phyloP scores from a whole-genome alignment of 2,888 invertebrate genomes.

The Melanotus villosus region DNA sequence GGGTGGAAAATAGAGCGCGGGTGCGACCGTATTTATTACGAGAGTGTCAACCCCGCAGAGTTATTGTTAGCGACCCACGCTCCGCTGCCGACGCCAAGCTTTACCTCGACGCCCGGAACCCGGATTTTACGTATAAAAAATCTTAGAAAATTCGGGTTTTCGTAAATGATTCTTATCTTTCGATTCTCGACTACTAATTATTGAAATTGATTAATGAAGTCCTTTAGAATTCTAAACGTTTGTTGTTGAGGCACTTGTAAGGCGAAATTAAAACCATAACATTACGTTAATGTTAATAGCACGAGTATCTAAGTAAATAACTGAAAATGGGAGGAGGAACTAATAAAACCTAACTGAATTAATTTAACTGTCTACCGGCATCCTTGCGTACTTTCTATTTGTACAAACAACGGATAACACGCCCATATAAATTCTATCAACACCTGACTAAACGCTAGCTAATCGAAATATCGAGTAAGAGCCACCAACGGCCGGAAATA shows the following conservation, averaged over 20 bases:
- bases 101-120: conserved; percentile 16
- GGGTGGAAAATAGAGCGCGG: conserved; percentile 55
- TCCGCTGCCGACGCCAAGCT: conserved; percentile 26
- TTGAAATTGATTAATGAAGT: neutral
- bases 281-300: neutral
- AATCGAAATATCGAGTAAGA: conserved; percentile 53
- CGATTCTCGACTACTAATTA: too few relatives aligned
- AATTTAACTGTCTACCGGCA: conserved; percentile 29
- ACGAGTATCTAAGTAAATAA: neutral
- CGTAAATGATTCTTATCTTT: neutral
- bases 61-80: conserved; percentile 53
- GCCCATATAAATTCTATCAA: conserved; percentile 46
- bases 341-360: conserved; percentile 28
- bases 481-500: conserved; percentile 53
- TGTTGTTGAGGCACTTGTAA: too few relatives aligned
- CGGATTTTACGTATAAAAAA: neutral
- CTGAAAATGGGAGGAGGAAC: conserved; percentile 6
- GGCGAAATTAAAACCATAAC: neutral
- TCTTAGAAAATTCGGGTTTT: neutral
- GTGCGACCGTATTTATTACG: conserved; percentile 53
- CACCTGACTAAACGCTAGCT: conserved; percentile 54
- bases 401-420: conserved; percentile 41
- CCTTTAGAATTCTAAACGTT: too few relatives aligned
- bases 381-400: conserved; percentile 31
- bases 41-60: conserved; percentile 54